Conservation (phyloP, 2,113 vertebrate genomes). For the Dolichotis patagonum region DNA sequence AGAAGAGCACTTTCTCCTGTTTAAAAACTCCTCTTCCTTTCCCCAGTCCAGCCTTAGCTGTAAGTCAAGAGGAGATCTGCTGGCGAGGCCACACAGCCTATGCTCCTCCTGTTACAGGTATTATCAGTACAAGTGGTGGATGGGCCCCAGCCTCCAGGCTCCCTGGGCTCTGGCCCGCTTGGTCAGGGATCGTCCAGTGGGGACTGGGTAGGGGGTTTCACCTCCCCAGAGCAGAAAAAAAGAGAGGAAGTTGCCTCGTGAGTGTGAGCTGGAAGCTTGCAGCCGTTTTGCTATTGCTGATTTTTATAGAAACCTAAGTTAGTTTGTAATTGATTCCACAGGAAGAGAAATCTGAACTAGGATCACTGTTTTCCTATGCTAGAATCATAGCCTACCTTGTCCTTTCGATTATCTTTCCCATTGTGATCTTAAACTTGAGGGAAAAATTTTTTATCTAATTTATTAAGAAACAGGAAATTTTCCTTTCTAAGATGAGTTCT, state of each 20-base stretch:
- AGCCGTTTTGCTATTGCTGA: neutral
- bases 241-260: too few species aligned
- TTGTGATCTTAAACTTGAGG: slow-evolving; percentile 81
- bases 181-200: neutral
- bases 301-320: neutral
- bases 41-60: neutral
- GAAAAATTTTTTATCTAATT: slow-evolving; percentile 82
- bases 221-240: neutral
- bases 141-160: neutral
- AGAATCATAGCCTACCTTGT: neutral
- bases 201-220: neutral
- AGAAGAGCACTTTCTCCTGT: neutral
- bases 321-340: neutral
- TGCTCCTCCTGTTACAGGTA: neutral
- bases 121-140: neutral
- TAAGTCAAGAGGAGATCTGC: neutral
- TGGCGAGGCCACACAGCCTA: neutral
- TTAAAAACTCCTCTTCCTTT: neutral
- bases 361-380: neutral
- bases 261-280: neutral
- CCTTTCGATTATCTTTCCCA: slow-evolving; percentile 16
- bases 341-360: neutral
- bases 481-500: slow-evolving; percentile 83
- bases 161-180: neutral
- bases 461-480: slow-evolving; percentile 83